Base-by-base conservation (phyloP, 92 coral and sea anemone species). In the Montipora capitata region DNA sequence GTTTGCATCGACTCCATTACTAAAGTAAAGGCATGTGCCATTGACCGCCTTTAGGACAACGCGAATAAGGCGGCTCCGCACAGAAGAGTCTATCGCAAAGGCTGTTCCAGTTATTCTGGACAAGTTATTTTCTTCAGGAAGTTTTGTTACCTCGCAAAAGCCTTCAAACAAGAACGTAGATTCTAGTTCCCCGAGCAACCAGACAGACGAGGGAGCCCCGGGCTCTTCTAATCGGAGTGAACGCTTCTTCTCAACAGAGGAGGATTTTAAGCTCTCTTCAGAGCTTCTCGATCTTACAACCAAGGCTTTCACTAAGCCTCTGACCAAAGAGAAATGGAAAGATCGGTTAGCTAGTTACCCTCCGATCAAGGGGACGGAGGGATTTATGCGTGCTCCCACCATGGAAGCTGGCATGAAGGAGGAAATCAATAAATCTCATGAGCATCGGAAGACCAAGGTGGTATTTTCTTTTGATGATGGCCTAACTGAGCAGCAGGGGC, bases 351-450 rank as follows among this genome's bases (percentile, higher is more conserved):
- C 71, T 49, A 85, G 77, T 49, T 91, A 91, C 77, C 88, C 94
- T 16, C 76, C 54, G 20, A 74, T 91, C 13, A 58, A 80, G 77
- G 86, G 94, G 45, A 72, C 94, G 3, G 94, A 92, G 64, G 9
- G 56, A 10, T 43, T 78, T 20, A 58, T 88, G 18, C 76, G 14
- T 64, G 90, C 90, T 39, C 84, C 87, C 40, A 76, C 78, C 58
- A 92, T 88, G 87, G 84, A 92, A 54, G 90, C 87, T 16, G 92
- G 92, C 16, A 92, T 83, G 88, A 92, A 92, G 78, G 92, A 92
- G 40, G 92, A 92, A n/a, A 74, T 92, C 68, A 83, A 81, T 16
- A 82, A 68, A 68, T 70, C 43, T 0, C 95, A 88, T 79, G 95
- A 87, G 14, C 56, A 84, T 49, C 48, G 49, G 27, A 88, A 92